These are phyloP conservation scores for Zoroaster sp. DNA, from an alignment of 53 echinoderm and acorn worm species.

Conservation along the genomic window DNA sequence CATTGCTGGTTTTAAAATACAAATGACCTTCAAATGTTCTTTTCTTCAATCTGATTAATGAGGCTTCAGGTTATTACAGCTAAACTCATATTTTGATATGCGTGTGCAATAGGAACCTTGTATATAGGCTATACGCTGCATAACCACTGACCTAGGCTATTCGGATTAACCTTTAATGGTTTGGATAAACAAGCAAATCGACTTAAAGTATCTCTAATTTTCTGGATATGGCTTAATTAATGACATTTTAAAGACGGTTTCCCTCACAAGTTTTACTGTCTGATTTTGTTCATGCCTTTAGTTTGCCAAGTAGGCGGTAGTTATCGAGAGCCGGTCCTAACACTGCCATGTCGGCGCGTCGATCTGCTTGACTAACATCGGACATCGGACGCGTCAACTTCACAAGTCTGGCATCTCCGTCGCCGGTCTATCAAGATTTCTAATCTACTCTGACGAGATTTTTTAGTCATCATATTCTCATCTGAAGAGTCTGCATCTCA, in stretches of 20 bases:
- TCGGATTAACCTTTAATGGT: neutral
- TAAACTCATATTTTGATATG: neutral
- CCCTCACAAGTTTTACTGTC: neutral
- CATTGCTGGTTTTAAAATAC: neutral
- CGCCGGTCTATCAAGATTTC: neutral
- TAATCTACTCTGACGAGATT: neutral
- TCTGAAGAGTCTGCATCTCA: conserved; percentile 7
- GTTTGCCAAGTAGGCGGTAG: conserved; percentile 30
- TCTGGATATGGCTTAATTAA: neutral
- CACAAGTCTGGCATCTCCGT: neutral
- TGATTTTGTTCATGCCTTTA: neutral
- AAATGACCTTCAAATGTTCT: conserved; percentile 12
- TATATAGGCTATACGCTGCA: too few relatives aligned
- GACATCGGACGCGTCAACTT: neutral
- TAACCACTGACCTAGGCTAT: neutral
- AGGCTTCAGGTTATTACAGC: neutral
- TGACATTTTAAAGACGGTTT: neutral
- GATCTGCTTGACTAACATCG: neutral
- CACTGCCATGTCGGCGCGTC: conserved; percentile 26
- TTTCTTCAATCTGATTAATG: neutral
- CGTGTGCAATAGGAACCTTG: too few relatives aligned
- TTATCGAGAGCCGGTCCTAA: neutral
- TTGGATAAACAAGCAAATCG: neutral
- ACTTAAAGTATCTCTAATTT: neutral
- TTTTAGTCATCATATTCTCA: neutral